A percentile compares a stretch with the other conserved stretches of the same genome.
Conservation (phyloP, 35 echinoderm and acorn worm species). For the Holothuria glaberrima region DNA sequence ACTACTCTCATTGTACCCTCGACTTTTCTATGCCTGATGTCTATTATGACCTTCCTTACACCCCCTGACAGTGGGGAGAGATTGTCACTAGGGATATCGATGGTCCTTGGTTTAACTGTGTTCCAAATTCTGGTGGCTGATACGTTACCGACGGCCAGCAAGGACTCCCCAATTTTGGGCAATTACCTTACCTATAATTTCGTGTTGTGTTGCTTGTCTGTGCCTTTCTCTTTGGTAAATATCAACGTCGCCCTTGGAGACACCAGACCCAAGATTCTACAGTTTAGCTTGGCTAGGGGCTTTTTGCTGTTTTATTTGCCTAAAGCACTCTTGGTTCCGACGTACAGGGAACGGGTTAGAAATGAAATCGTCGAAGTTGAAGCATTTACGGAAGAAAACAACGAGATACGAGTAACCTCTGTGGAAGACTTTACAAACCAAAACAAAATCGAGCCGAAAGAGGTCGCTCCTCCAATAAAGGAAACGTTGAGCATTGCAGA, state of each 20-base stretch:
- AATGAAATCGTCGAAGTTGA: neutral
- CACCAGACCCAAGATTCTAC: neutral
- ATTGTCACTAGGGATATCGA: slow-evolving; percentile 26
- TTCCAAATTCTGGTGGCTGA: neutral
- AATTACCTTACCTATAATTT: neutral
- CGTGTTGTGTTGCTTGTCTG: neutral
- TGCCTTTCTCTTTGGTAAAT: slow-evolving; percentile 19
- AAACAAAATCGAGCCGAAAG: too few species aligned
- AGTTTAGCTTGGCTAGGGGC: neutral
- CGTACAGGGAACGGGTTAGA: neutral
- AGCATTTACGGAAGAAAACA: too few species aligned
- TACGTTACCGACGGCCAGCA: neutral
- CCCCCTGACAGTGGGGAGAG: slow-evolving; percentile 53
- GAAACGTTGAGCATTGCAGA: too few species aligned
- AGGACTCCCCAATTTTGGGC: neutral
- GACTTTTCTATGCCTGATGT: slow-evolving; percentile 8
- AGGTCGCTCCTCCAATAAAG: too few species aligned
- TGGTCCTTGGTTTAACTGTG: slow-evolving; percentile 17
- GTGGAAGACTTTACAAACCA: too few species aligned
- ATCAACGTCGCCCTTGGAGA: slow-evolving; percentile 17
- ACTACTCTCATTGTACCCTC: neutral
- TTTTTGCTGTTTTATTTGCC: neutral
- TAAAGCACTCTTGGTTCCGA: neutral
- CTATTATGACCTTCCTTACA: neutral
- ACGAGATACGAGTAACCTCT: too few species aligned